Conservation (phyloP, 2,113 vertebrate species). For the Caretta caretta region DNA sequence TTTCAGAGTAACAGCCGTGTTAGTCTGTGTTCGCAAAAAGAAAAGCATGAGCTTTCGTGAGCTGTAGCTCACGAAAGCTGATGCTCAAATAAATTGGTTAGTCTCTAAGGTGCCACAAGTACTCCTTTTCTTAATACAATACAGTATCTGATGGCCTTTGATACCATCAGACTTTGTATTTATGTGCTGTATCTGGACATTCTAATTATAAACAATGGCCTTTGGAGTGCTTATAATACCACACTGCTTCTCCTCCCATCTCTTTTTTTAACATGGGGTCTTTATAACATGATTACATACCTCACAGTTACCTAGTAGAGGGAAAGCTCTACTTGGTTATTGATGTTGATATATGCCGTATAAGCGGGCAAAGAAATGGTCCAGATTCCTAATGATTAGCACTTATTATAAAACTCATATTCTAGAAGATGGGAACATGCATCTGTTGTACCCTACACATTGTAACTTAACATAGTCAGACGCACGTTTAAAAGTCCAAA, state of each 20-base stretch:
- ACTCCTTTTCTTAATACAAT: not conserved
- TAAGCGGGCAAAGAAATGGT: not conserved
- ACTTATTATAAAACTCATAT: slow-evolving; percentile 1
- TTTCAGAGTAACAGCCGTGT: too few species aligned
- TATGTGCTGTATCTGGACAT: not conserved
- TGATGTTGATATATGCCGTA: slow-evolving; percentile 39
- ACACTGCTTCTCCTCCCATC: not conserved
- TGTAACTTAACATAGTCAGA: not conserved
- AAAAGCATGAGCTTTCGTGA: too few species aligned
- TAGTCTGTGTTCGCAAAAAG: too few species aligned
- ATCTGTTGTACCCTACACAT: not conserved
- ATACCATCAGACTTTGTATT: not conserved
- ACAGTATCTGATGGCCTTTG: not conserved
- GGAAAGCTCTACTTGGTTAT: slow-evolving; percentile 15
- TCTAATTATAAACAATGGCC: not conserved
- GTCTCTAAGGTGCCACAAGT: too few species aligned
- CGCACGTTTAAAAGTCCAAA: not conserved
- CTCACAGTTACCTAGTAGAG: slow-evolving; percentile 54
- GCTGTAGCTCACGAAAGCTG: too few species aligned
- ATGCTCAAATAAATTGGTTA: too few species aligned
- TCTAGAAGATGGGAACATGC: rapidly evolving
- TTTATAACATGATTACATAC: slow-evolving; percentile 53
- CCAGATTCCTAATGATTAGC: slow-evolving; percentile 26
- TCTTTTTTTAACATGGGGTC: not conserved
- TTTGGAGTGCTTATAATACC: slow-evolving; percentile 7